Conservation (phyloP, 2,113 vertebrate species). For the Hepsetus odoe region DNA sequence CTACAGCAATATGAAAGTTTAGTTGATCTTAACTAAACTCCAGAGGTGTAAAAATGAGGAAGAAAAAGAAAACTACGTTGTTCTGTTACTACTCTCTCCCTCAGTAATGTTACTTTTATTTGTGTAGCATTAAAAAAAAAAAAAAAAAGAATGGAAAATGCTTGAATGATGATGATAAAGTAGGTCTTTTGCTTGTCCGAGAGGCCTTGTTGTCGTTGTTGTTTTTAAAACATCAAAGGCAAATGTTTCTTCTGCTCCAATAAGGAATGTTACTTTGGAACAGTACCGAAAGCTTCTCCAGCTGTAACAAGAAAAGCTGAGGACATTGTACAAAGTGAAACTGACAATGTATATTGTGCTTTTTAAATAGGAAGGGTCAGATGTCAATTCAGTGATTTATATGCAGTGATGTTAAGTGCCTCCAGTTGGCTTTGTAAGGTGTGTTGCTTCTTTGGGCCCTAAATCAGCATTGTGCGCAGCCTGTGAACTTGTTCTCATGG, state of each 20-base stretch:
- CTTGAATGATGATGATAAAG: not conserved
- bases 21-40: not conserved
- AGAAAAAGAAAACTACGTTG: not conserved
- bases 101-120: slow-evolving; percentile 11
- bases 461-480: slow-evolving; percentile 60
- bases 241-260: slow-evolving; percentile 42
- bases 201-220: slow-evolving; percentile 32
- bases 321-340: slow-evolving; percentile 60
- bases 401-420: slow-evolving; percentile 61
- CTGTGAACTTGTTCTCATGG: slow-evolving; percentile 53
- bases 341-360: slow-evolving; percentile 58
- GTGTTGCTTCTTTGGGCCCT: slow-evolving; percentile 39
- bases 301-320: slow-evolving; percentile 58
- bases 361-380: slow-evolving; percentile 53
- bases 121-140: slow-evolving; percentile 14
- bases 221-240: slow-evolving; percentile 25
- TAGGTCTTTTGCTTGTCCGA: slow-evolving; percentile 5
- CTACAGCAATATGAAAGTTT: slow-evolving; percentile 21
- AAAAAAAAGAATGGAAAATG: not conserved
- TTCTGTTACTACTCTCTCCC: not conserved
- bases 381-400: slow-evolving; percentile 57
- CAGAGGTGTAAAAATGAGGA: not conserved
- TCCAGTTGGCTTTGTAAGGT: slow-evolving; percentile 57
- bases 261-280: slow-evolving; percentile 56
- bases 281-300: slow-evolving; percentile 60